Evolutionary conservation across 1,140 invertebrate genomes (phyloP).

Genomic region (Thalassaphorura encarpata): DNA sequence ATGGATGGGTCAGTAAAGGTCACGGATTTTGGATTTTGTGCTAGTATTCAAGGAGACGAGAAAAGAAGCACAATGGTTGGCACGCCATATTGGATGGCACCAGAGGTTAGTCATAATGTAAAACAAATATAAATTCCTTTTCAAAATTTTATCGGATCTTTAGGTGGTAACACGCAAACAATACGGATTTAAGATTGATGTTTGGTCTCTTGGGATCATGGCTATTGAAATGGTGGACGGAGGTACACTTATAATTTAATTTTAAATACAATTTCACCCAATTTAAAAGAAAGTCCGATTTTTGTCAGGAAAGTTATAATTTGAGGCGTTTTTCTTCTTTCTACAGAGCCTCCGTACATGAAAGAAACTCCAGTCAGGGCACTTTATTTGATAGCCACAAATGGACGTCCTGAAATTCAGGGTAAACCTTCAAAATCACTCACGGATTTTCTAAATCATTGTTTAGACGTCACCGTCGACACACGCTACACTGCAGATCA

Average conservation of each 20-base stretch:
- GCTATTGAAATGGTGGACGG: conserved; percentile 99
- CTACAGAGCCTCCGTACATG: conserved; percentile 90
- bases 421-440: conserved; percentile 61
- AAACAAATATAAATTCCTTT: too few relatives aligned
- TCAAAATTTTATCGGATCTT: too few relatives aligned
- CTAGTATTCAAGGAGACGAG: conserved; percentile 79
- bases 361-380: conserved; percentile 92
- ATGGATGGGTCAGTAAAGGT: conserved; percentile 96
- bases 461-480: conserved; percentile 86
- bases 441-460: conserved; percentile 76
- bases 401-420: conserved; percentile 86
- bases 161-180: conserved; percentile 71
- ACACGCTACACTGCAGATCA: conserved; percentile 71
- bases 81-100: conserved; percentile 76
- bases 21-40: conserved; percentile 97
- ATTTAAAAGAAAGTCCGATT: conserved; percentile 77
- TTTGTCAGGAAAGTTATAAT: not conserved
- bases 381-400: conserved; percentile 89
- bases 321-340: too few relatives aligned
- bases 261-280: not conserved
- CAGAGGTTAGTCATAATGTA: too few relatives aligned
- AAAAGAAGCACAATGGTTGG: conserved; percentile 95
- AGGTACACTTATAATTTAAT: not conserved
- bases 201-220: conserved; percentile 96
- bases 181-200: conserved; percentile 85